These are phyloP conservation scores for Osmoderma eremita DNA, from an alignment of 2,888 invertebrate genomes.

Conservation along the genomic window DNA sequence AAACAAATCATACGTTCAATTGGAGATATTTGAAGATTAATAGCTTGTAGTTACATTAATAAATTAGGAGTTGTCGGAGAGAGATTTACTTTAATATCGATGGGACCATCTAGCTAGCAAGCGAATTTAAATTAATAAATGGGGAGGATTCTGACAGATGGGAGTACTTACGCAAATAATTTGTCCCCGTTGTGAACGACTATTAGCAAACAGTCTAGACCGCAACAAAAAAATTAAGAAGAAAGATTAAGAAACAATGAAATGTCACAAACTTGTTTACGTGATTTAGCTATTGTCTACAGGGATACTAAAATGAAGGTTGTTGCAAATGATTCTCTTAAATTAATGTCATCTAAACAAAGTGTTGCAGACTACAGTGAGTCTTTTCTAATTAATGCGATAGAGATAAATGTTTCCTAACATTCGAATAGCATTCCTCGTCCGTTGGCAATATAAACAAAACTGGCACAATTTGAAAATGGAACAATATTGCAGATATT, in stretches of 20 bases:
- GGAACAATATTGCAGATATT: slow-evolving; percentile 17
- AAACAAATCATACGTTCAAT: neutral
- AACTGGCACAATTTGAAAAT: neutral
- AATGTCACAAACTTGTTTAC: no score
- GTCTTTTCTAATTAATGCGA: slow-evolving; percentile 5
- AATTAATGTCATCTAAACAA: no score
- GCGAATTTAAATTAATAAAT: slow-evolving; percentile 26
- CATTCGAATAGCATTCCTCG: neutral
- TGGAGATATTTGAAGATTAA: slow-evolving; percentile 8
- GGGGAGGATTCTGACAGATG: slow-evolving; percentile 26
- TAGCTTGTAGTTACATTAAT: slow-evolving; percentile 27
- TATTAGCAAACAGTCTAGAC: slow-evolving; percentile 17
- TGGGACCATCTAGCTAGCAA: neutral
- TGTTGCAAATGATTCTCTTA: no score
- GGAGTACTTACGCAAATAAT: slow-evolving; percentile 26
- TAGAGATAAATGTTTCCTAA: slow-evolving; percentile 5
- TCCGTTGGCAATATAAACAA: neutral
- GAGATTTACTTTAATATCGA: slow-evolving; percentile 28
- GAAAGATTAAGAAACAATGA: no score
- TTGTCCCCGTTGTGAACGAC: slow-evolving; percentile 22
- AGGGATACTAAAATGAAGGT: no score
- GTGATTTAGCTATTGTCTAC: no score
- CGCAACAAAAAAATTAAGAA: no score
- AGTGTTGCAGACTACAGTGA: no score
- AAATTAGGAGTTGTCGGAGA: neutral